These are phyloP conservation scores for Nomada ruficornis DNA, from an alignment of 2,888 invertebrate species.

Conservation along the genomic window DNA sequence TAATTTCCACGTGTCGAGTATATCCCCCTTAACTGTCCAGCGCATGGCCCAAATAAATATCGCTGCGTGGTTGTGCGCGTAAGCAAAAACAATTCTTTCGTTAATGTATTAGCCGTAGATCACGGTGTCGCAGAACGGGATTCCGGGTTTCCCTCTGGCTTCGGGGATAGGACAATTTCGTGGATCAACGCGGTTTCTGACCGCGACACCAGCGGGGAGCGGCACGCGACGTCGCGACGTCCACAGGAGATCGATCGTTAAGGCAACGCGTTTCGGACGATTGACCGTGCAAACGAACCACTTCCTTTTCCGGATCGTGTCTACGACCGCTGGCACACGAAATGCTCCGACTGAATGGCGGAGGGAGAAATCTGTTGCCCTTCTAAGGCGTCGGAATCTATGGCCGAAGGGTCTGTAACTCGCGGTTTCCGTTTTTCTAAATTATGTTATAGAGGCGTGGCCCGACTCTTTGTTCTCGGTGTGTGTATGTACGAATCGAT, in stretches of 20 bases:
- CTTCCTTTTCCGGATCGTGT: conserved; percentile 68
- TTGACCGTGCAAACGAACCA: conserved; percentile 73
- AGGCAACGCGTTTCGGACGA: conserved; percentile 72
- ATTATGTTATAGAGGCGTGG: conserved; percentile 10
- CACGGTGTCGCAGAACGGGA: conserved; percentile 54
- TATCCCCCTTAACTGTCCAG: conserved; percentile 39
- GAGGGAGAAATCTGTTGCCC: not conserved
- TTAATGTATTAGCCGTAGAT: conserved; percentile 70
- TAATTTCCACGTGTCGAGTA: conserved; percentile 32
- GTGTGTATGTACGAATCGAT: not conserved
- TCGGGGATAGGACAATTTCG: conserved; percentile 62
- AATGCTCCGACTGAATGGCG: conserved; percentile 27
- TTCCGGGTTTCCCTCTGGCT: conserved; percentile 41
- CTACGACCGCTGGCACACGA: conserved; percentile 37
- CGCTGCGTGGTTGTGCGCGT: conserved; percentile 35
- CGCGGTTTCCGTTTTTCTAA: conserved; percentile 49
- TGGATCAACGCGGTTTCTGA: conserved; percentile 69
- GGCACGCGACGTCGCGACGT: conserved; percentile 65
- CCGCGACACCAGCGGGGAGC: conserved; percentile 61
- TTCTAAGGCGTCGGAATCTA: conserved; percentile 44
- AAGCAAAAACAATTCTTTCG: conserved; percentile 62
- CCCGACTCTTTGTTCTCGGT: not conserved
- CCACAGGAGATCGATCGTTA: conserved; percentile 73
- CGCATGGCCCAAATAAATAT: conserved; percentile 52
- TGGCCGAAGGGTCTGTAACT: conserved; percentile 26